Percentiles rank a stretch among this genome's conserved stretches.
phyloP scores from a whole-genome alignment of 1,140 invertebrate species.

The Paralvinella palmiformis region DNA sequence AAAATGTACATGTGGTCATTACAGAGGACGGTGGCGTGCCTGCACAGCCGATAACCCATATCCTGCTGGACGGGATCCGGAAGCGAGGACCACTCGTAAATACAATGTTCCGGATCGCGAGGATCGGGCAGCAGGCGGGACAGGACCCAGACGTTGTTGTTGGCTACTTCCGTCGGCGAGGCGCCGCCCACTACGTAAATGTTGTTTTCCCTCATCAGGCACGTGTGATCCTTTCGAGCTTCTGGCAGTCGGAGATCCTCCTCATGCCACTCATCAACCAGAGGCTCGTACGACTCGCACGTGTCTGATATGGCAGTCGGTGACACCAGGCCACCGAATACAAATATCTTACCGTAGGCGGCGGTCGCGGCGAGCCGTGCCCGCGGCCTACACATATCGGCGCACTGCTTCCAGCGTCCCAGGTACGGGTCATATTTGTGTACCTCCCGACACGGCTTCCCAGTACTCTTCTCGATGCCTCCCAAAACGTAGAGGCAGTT shows the following conservation, averaged over 20 bases:
- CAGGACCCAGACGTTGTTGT: neutral
- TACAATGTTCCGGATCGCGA: neutral
- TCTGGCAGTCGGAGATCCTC: neutral
- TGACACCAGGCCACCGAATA: neutral
- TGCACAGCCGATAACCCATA: neutral
- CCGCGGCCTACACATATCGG: neutral
- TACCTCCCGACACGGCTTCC: neutral
- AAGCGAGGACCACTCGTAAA: neutral
- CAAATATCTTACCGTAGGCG: neutral
- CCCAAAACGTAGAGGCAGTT: neutral
- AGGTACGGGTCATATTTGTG: neutral
- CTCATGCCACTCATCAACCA: neutral
- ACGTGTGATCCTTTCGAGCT: neutral
- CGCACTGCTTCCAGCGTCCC: neutral
- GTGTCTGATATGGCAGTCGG: neutral
- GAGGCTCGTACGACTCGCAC: neutral
- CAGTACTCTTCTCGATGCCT: neutral
- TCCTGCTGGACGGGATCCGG: neutral
- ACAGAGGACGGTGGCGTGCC: neutral
- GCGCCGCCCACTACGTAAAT: neutral
- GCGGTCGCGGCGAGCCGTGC: neutral
- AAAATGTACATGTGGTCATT: neutral
- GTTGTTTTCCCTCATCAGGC: neutral
- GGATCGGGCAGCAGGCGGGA: neutral
- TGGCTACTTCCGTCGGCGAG: neutral